A percentile compares a stretch with the other conserved stretches of the same genome.
These are phyloP conservation scores for Hypanus sabinus DNA, from an alignment of 2,113 vertebrate species.

Conservation along the genomic window DNA sequence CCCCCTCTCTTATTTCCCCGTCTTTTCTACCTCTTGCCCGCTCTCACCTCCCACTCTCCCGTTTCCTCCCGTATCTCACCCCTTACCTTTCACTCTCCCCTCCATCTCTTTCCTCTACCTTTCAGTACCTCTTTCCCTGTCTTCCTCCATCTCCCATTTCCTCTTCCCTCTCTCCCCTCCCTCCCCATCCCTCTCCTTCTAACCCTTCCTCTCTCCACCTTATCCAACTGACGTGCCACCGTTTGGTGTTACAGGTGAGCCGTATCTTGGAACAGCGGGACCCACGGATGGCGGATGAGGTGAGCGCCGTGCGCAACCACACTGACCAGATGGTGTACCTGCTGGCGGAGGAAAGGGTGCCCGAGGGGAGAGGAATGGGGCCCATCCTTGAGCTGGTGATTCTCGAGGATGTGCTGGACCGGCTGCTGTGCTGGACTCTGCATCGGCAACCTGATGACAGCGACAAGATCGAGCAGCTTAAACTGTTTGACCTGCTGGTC, in stretches of 20 bases:
- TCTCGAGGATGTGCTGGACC: conserved; percentile 71
- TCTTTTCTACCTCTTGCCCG: no score
- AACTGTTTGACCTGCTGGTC: conserved; percentile 88
- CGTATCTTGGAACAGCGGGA: conserved; percentile 75
- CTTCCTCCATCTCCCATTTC: no score
- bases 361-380: conserved; percentile 54
- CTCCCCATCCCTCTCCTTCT: no score
- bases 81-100: no score
- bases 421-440: conserved; percentile 79
- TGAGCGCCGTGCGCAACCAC: conserved; percentile 84
- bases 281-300: conserved; percentile 64
- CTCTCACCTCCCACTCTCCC: no score
- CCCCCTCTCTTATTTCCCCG: no score
- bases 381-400: conserved; percentile 81
- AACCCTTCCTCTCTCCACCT: not conserved
- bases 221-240: not conserved
- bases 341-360: conserved; percentile 76
- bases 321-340: conserved; percentile 90
- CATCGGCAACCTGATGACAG: conserved; percentile 72
- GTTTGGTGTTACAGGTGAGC: conserved; percentile 60
- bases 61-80: no score
- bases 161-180: no score
- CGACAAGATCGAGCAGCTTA: conserved; percentile 69
- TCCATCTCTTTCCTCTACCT: no score
- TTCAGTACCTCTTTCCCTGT: no score